phyloP scores from a whole-genome alignment of 2,113 vertebrate genomes.

The Merops nubicus region DNA sequence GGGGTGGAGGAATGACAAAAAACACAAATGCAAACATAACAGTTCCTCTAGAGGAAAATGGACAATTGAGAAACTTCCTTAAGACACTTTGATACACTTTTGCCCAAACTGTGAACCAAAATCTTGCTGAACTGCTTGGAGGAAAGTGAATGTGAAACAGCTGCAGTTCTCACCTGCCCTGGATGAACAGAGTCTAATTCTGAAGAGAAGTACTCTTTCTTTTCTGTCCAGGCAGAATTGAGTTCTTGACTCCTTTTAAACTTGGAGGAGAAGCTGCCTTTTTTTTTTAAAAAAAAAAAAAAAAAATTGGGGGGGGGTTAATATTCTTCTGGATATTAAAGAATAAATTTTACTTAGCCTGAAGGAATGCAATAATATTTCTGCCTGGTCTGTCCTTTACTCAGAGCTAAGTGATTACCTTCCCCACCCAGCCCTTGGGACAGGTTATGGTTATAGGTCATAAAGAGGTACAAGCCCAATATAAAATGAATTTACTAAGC shows the following conservation, averaged over 20 bases:
- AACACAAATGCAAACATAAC: background rate
- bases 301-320: too few species aligned
- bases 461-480: background rate
- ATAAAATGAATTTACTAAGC: background rate
- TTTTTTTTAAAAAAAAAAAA: too few species aligned
- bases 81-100: background rate
- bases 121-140: background rate
- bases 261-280: background rate
- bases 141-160: background rate
- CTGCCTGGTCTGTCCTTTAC: background rate
- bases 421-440: background rate
- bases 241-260: background rate
- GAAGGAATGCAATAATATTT: background rate
- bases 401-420: background rate
- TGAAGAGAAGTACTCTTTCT: background rate
- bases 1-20: accelerated
- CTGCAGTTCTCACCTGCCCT: accelerated
- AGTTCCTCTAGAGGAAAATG: background rate
- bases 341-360: background rate
- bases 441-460: background rate
- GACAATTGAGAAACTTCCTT: background rate
- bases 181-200: background rate
- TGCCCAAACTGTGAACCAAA: background rate
- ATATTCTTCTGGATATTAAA: background rate
- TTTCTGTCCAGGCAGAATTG: background rate